Evolutionary conservation across 1,140 invertebrate species (phyloP).

Genomic region (Drosophila nikananu): DNA sequence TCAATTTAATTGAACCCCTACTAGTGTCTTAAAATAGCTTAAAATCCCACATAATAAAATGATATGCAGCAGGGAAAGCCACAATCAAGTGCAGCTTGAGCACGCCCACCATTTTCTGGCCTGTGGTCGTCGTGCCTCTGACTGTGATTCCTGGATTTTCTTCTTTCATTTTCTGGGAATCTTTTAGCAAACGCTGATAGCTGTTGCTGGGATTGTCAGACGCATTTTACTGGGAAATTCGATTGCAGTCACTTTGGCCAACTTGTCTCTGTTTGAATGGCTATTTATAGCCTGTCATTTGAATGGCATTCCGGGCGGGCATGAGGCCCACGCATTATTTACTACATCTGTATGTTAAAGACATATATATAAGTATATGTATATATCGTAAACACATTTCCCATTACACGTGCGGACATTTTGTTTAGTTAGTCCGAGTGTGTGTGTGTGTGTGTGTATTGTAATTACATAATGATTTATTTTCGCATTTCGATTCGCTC

Average conservation of each 20-base stretch:
- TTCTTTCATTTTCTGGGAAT: not conserved
- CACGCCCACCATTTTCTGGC: not conserved
- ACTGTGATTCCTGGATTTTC: not conserved
- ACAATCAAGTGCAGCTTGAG: not conserved
- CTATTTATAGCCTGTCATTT: constrained; percentile 79
- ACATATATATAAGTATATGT: not conserved
- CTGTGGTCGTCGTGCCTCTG: not conserved
- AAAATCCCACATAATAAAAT: not conserved
- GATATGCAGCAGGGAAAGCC: not conserved
- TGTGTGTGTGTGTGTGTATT: constrained; percentile 18
- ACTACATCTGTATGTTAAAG: constrained; percentile 16
- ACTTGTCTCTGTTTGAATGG: constrained; percentile 43
- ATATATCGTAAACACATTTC: constrained; percentile 68
- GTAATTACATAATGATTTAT: constrained; percentile 83
- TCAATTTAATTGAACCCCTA: not conserved
- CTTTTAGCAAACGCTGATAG: not conserved
- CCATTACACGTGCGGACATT: constrained; percentile 76
- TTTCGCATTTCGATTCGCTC: constrained; percentile 67
- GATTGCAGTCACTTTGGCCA: constrained; percentile 61
- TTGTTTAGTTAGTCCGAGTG: constrained; percentile 56
- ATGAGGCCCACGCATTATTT: constrained; percentile 26
- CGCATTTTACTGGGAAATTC: constrained; percentile 54
- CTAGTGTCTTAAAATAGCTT: not conserved
- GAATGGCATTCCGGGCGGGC: constrained; percentile 65
- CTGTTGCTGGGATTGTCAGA: constrained; percentile 25